Conservation (phyloP, 2,113 vertebrate species). For the Bujurquina vittata region DNA sequence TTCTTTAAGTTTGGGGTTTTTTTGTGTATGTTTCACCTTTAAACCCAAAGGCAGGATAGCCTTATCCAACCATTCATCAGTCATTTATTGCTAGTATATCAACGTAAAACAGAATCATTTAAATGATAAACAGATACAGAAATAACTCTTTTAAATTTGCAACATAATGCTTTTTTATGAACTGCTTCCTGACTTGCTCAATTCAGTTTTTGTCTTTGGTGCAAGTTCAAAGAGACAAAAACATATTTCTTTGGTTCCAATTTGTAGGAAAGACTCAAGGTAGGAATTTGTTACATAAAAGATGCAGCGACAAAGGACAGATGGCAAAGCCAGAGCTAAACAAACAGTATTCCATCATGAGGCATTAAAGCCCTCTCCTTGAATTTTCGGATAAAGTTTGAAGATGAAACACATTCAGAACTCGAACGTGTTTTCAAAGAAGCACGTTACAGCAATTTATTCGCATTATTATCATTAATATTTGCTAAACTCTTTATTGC, state of each 20-base stretch:
- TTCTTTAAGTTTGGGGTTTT: too few relatives aligned
- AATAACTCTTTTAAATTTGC: background rate
- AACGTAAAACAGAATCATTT: background rate
- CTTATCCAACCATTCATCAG: background rate
- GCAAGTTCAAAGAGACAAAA: background rate
- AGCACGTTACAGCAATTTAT: background rate
- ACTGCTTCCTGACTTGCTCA: background rate
- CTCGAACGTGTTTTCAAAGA: background rate
- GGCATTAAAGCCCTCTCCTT: background rate
- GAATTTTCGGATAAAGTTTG: constrained; percentile 1
- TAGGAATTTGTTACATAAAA: constrained; percentile 19
- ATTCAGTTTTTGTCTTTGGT: too few relatives aligned
- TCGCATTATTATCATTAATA: background rate
- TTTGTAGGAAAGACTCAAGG: background rate
- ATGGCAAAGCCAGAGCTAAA: constrained; percentile 2
- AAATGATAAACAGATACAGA: background rate
- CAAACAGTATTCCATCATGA: background rate
- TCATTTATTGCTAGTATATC: background rate
- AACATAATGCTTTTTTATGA: background rate
- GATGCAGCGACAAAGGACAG: constrained; percentile 27
- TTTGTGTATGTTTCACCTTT: too few relatives aligned
- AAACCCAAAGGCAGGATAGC: background rate
- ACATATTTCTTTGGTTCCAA: background rate
- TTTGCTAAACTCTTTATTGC: background rate
- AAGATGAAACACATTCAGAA: background rate